Base-by-base conservation (phyloP, 2,888 invertebrate species). In the Apoda limacodes region DNA sequence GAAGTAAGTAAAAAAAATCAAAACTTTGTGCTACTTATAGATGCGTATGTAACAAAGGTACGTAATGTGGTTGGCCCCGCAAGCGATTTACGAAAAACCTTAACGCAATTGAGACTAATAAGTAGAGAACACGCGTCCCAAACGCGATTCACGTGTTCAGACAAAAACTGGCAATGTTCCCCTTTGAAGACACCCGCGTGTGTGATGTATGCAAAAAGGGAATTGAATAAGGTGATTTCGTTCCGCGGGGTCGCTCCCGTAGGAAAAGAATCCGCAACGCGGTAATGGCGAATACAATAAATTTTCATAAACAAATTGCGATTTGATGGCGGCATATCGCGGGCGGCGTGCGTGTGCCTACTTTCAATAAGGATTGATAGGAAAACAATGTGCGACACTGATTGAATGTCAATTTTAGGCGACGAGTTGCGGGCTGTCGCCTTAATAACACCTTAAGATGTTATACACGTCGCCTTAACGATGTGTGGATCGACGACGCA, bases 291-390 rank as follows among this genome's bases (percentile, higher is more conserved):
- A 78, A 78, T 80, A 78, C 78, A 76, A 80, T 80, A 80, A 80
- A 80, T 80, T 80, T 80, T 80, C 80, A 80, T 80, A 80, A 80
- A 80, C 80, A 80, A 80, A 80, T 80, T 76, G 76, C 75, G 66
- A 65, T 80, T 80, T 80, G 80, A 80, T 80, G 78, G 75, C 63
- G 60, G 61, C 52, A 55, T 62, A 66, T 64, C 62, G 60, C 67
- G 61, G 67, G 66, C 65, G 63, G 65, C 58, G 59, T 49, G 68
- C 67, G 75, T 67, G 74, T 55, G 66, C 62, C 55, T 55, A 66
- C 62, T 75, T 50, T 67, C 76, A 75, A 78, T 74, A 74, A 71
- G 71, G 69, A 78, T 76, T 76, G 76, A 78, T 78, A 76, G 71
- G 71, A 66, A 78, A 78, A 78, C 78, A 78, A 76, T 76, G 72